phyloP scores from a whole-genome alignment of 2,888 invertebrate genomes.

The Apocheima hispidaria region DNA sequence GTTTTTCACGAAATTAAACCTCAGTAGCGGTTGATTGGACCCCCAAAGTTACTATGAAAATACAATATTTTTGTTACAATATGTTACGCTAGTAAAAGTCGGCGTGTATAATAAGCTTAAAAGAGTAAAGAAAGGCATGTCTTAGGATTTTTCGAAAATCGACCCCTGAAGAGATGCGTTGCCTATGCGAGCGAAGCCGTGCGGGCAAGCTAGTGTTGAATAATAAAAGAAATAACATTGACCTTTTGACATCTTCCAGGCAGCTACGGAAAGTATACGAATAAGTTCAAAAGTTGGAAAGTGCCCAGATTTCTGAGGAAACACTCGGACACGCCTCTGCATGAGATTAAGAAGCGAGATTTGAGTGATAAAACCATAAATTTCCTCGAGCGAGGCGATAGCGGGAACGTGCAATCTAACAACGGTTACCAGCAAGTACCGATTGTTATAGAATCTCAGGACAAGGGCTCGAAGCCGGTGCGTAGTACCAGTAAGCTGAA shows the following conservation, averaged over 20 bases:
- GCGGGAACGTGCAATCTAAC: constrained; percentile 59
- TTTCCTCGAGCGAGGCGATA: constrained; percentile 70
- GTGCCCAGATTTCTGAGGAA: constrained; percentile 89
- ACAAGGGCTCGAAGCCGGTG: constrained; percentile 60
- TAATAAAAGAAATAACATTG: constrained; percentile 2
- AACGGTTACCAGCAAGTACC: constrained; percentile 89
- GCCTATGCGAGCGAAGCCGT: too few relatives aligned
- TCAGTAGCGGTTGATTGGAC: too few relatives aligned
- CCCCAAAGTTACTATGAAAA: too few relatives aligned
- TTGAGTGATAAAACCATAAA: constrained; percentile 72
- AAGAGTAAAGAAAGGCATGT: too few relatives aligned
- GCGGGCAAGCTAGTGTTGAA: too few relatives aligned
- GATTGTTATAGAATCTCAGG: constrained; percentile 86
- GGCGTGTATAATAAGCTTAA: too few relatives aligned
- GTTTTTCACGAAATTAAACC: too few relatives aligned
- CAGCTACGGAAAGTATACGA: constrained; percentile 86
- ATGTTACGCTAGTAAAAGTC: too few relatives aligned
- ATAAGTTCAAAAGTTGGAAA: constrained; percentile 89
- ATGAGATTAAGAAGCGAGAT: constrained; percentile 77
- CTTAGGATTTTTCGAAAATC: too few relatives aligned
- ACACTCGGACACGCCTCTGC: constrained; percentile 83
- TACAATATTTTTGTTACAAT: too few relatives aligned
- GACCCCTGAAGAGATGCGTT: too few relatives aligned
- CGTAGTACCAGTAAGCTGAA: constrained; percentile 76
- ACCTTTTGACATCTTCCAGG: constrained; percentile 68